These are phyloP conservation scores for Helarctos malayanus DNA, from an alignment of 2,797 vertebrate genomes.

Conservation along the genomic window DNA sequence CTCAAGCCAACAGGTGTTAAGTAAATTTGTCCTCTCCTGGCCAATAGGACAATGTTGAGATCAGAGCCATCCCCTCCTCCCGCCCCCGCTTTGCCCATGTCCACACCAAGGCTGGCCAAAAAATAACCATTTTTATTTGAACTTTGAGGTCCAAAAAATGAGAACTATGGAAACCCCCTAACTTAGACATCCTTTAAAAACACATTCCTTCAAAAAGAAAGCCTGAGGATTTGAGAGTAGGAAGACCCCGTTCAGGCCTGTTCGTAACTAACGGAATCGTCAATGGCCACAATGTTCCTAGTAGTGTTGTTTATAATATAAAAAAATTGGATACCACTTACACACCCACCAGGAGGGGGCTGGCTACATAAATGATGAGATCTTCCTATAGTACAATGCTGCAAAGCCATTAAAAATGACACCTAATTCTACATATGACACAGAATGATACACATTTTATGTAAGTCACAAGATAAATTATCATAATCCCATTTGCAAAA, in stretches of 20 bases:
- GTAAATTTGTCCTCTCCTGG: neutral
- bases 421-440: neutral
- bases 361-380: neutral
- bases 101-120: neutral
- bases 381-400: neutral
- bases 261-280: neutral
- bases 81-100: neutral
- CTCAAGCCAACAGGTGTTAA: neutral
- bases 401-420: neutral
- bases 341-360: rapidly evolving
- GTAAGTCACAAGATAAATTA: neutral
- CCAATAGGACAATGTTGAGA: neutral
- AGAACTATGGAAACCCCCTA: neutral
- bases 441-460: neutral
- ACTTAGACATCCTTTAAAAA: constrained; percentile 13
- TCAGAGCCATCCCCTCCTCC: neutral
- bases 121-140: neutral
- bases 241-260: neutral
- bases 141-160: neutral
- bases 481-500: neutral
- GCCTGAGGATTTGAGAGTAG: neutral
- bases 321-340: neutral
- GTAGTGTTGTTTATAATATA: neutral
- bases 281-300: neutral
- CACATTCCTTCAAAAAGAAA: neutral